Evolutionary conservation across 2,888 invertebrate genomes (phyloP).

Genomic region (Incurvaria masculella): DNA sequence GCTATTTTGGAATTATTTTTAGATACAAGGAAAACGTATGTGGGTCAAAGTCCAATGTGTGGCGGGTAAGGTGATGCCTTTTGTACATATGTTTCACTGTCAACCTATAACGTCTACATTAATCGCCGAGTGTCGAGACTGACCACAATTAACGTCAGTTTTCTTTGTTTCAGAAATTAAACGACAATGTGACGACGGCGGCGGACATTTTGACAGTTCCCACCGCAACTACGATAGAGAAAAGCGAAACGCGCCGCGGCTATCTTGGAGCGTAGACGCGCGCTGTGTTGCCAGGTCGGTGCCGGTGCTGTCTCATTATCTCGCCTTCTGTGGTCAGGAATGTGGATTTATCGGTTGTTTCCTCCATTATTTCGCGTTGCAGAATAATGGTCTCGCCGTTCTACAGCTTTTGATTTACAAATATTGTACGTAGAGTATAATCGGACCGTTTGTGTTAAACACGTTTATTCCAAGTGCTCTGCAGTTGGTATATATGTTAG

Average conservation of each 20-base stretch:
- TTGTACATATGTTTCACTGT: too few relatives aligned
- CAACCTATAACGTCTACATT: too few relatives aligned
- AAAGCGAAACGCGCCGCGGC: slow-evolving; percentile 12
- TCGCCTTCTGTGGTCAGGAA: not conserved
- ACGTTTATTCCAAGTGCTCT: too few relatives aligned
- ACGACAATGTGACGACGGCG: slow-evolving; percentile 39
- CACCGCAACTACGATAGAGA: not conserved
- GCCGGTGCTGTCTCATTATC: not conserved
- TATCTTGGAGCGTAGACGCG: slow-evolving; percentile 31
- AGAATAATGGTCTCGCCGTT: not conserved
- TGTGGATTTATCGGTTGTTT: not conserved
- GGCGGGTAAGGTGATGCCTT: too few relatives aligned
- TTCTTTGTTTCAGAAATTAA: slow-evolving; percentile 38
- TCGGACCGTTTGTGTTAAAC: too few relatives aligned
- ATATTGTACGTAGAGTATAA: too few relatives aligned
- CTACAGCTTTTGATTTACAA: too few relatives aligned
- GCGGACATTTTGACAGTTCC: slow-evolving; percentile 24
- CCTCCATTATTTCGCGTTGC: not conserved
- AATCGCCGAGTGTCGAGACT: not conserved
- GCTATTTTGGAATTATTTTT: too few relatives aligned
- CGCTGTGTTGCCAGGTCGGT: slow-evolving; percentile 26
- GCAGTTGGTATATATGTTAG: too few relatives aligned
- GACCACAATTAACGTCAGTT: not conserved
- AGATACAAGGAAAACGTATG: too few relatives aligned
- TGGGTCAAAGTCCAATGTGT: too few relatives aligned